Conservation (phyloP, 1,140 invertebrate species). For the Conopomorpha cramerella region DNA sequence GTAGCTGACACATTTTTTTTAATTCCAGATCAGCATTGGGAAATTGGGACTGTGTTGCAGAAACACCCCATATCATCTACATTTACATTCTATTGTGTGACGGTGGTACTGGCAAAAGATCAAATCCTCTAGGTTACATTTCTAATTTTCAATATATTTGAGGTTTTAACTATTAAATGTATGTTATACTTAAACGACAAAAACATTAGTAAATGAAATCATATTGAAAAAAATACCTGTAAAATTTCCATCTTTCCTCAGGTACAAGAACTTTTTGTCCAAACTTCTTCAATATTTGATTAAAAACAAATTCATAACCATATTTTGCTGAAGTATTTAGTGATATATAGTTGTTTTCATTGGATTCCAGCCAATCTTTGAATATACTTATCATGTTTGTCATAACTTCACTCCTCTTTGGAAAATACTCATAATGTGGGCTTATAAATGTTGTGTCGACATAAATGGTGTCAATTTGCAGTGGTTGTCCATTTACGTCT, state of each 20-base stretch:
- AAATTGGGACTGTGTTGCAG: too few species aligned
- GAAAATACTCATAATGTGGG: conserved; percentile 56
- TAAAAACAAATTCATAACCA: conserved; percentile 66
- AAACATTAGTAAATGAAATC: too few species aligned
- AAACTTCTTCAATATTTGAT: conserved; percentile 57
- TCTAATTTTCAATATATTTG: too few species aligned
- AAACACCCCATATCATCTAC: too few species aligned
- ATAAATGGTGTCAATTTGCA: conserved; percentile 66
- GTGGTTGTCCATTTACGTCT: conserved; percentile 37
- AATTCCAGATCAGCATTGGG: too few species aligned
- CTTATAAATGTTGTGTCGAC: conserved; percentile 74
- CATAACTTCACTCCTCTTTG: conserved; percentile 62
- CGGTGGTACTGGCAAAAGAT: too few species aligned
- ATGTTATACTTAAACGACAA: too few species aligned
- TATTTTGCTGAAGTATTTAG: conserved; percentile 60
- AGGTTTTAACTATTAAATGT: too few species aligned
- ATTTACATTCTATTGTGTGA: too few species aligned
- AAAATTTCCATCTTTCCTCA: conserved; percentile 21
- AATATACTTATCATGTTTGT: conserved; percentile 50
- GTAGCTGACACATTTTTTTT: too few species aligned
- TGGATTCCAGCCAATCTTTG: conserved; percentile 58
- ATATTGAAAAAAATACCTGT: conserved; percentile 19
- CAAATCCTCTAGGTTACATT: too few species aligned
- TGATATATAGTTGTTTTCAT: conserved; percentile 52
- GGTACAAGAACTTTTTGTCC: conserved; percentile 61